Base-by-base conservation (phyloP, 1,140 invertebrate genomes). In the Macrosteles quadrilineatus region DNA sequence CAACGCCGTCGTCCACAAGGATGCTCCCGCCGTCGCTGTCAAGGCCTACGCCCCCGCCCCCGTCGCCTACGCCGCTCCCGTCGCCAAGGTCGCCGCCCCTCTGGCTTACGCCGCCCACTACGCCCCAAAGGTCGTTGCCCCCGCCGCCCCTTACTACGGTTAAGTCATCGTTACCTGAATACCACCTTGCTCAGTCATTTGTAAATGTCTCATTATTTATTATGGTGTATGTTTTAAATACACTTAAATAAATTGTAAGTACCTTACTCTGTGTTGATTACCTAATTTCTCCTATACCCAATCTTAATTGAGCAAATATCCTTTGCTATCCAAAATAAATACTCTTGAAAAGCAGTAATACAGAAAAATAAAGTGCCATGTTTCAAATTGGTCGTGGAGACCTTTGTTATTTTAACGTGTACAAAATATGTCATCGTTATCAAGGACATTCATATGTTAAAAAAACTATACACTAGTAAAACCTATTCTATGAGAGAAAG, bases 21-120 rank as follows among this genome's bases (percentile, higher is more conserved):
- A 68, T 17, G 69, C 47, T 30, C 40, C 64, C 50, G 70, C 63
- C 43, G 59, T 50, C 43, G 59, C 68, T 1, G 47, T 80, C 69
- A 78, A 78, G 30, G 79, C 82, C 72, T 80, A 80, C 64, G 73
- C 67, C 21, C 65, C 71, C 72, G 45, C 66, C 63, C 29, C 12
- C 68, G 64, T 47, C 63, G 43, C 50, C 66, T 64, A 36, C 62
- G 29, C 71, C 53, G 29, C 71, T 72, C 47, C 69, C 59, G 45
- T 43, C 32, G 65, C 32, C 47, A 27, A n/a, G 12, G 45, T 40
- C 2, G 32, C 55, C 43, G 70, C 32, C 23, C 65, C 72, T 25
- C 43, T 25, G 12, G 57, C 25, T n/a, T 45, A 53, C 31, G 68
- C 81, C 1, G 77, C 30, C 57, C 27, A 59, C n/a, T 36, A 36